Percentiles rank a stretch among this genome's conserved stretches.
Evolutionary conservation across 2,113 vertebrate genomes (phyloP).

Genomic region (Agapornis roseicollis): DNA sequence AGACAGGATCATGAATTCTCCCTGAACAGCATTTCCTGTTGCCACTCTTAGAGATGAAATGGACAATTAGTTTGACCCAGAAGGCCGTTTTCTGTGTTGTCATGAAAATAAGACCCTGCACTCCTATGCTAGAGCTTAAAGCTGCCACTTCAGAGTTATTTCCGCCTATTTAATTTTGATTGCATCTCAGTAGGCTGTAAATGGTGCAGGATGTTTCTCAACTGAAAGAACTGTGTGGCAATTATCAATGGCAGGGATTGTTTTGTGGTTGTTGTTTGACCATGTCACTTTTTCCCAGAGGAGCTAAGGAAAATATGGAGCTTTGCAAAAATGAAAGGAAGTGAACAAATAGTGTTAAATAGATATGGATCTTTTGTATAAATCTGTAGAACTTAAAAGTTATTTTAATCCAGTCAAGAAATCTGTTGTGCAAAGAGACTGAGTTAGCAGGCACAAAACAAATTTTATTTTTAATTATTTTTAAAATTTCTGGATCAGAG

Average conservation of each 20-base stretch:
- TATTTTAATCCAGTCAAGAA: background rate
- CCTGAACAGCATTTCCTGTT: background rate
- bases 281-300: background rate
- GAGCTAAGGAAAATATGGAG: background rate
- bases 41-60: background rate
- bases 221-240: background rate
- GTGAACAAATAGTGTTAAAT: background rate
- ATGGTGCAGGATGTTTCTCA: background rate
- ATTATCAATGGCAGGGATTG: constrained; percentile 22
- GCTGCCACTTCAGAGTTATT: constrained; percentile 51
- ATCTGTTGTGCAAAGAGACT: background rate
- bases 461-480: background rate
- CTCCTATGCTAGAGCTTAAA: constrained; percentile 12
- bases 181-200: constrained; percentile 56
- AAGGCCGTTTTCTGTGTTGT: constrained; percentile 3
- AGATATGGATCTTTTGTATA: background rate
- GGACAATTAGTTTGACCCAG: background rate
- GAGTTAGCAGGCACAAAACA: background rate
- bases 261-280: background rate
- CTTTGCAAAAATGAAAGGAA: background rate
- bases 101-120: constrained; percentile 14
- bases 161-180: constrained; percentile 62
- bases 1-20: background rate
- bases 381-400: background rate
- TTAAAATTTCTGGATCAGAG: background rate